Evolutionary conservation across 2,113 vertebrate genomes (phyloP).

Genomic region (Archilochus colubris): DNA sequence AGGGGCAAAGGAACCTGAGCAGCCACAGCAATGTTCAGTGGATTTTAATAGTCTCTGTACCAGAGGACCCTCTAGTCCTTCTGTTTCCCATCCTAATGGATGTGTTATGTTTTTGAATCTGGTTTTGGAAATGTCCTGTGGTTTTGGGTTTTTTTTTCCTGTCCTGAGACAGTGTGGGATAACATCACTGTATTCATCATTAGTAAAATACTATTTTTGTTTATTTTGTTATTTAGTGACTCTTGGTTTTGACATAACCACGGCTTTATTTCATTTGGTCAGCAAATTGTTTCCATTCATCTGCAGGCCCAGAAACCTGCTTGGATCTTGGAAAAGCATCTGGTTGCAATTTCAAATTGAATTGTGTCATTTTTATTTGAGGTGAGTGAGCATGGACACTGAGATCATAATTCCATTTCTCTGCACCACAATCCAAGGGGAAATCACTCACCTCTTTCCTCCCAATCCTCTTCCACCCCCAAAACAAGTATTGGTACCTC

Average conservation of each 20-base stretch:
- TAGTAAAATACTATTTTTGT: background rate
- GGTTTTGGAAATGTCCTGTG: background rate
- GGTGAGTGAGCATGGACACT: background rate
- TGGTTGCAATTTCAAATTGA: slow-evolving; percentile 29
- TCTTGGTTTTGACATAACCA: background rate
- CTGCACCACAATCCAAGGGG: background rate
- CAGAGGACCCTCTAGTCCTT: background rate
- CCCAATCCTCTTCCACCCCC: background rate
- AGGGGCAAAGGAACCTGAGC: rapidly evolving
- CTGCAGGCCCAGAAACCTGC: background rate
- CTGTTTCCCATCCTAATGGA: background rate
- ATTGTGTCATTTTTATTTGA: slow-evolving; percentile 36
- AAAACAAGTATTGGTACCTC: background rate
- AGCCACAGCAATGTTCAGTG: background rate
- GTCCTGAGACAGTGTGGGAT: background rate
- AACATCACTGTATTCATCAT: background rate
- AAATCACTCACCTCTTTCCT: background rate
- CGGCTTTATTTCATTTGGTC: background rate
- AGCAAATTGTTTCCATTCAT: slow-evolving; percentile 35
- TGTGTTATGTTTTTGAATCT: background rate
- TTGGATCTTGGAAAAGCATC: background rate
- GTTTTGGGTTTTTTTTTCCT: background rate
- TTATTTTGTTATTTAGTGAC: background rate
- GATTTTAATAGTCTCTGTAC: background rate
- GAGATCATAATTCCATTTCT: background rate